Conservation (phyloP, 2,113 vertebrate genomes). For the Furnarius figulus region DNA sequence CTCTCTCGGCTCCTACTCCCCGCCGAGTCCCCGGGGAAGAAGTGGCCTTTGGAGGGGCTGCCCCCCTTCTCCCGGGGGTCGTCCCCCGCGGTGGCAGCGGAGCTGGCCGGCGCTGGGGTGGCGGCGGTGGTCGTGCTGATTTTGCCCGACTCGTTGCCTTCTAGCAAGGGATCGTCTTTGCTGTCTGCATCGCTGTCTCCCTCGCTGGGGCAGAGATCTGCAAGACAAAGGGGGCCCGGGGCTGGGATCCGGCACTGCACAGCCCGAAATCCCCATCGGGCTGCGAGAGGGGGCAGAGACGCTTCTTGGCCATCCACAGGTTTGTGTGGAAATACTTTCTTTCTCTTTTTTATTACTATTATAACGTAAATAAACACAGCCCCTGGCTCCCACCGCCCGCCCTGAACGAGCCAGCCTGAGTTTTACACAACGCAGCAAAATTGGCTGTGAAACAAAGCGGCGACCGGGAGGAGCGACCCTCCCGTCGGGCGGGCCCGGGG, state of each 20-base stretch:
- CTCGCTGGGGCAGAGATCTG: conserved; percentile 93
- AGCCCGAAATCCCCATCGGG: background rate
- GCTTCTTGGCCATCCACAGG: background rate
- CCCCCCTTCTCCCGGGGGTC: conserved; percentile 82
- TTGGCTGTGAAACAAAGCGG: background rate
- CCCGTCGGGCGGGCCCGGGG: background rate
- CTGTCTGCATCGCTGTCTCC: conserved; percentile 94
- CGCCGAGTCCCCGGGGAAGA: conserved; percentile 69
- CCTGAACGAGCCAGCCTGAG: background rate
- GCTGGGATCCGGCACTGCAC: background rate
- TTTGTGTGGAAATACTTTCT: background rate
- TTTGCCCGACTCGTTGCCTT: conserved; percentile 85
- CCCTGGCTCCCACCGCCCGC: background rate
- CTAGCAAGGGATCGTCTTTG: conserved; percentile 86
- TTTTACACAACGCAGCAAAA: background rate
- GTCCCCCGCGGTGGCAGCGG: conserved; percentile 57
- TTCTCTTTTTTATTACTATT: background rate
- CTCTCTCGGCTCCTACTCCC: conserved; percentile 75
- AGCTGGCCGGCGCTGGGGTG: conserved; percentile 37
- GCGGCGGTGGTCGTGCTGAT: conserved; percentile 85
- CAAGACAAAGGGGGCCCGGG: background rate
- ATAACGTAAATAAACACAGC: background rate
- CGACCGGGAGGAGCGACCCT: background rate
- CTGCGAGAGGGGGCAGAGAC: background rate
- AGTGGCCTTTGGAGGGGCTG: conserved; percentile 77